phyloP scores from a whole-genome alignment of 2,113 vertebrate species.

The Hydrolagus affinis region DNA sequence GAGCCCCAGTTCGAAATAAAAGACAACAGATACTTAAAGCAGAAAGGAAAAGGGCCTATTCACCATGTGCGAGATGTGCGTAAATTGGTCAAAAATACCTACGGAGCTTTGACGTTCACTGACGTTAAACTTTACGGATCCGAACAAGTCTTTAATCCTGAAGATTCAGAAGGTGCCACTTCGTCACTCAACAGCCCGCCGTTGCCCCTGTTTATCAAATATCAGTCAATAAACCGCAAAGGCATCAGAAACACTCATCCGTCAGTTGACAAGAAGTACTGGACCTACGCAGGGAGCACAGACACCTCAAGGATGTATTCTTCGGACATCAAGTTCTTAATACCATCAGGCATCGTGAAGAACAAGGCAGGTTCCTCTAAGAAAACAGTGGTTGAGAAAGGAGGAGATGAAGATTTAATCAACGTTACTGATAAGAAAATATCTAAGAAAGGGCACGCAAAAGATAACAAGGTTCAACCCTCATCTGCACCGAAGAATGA shows the following conservation, averaged over 20 bases:
- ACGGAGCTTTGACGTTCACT: constrained; percentile 57
- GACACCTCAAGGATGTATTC: constrained; percentile 20
- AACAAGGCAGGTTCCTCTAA: background rate
- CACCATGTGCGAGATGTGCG: constrained; percentile 77
- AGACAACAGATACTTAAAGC: constrained; percentile 36
- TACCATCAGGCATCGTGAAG: background rate
- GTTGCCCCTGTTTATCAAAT: constrained; percentile 57
- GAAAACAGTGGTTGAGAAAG: background rate
- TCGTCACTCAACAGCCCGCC: background rate
- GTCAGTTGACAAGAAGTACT: constrained; percentile 23
- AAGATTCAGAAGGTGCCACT: background rate
- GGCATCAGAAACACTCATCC: constrained; percentile 40
- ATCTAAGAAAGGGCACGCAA: background rate
- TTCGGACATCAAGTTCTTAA: background rate
- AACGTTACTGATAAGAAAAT: background rate
- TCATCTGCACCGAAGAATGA: background rate
- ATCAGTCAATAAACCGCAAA: constrained; percentile 58
- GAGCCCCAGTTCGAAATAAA: constrained; percentile 37
- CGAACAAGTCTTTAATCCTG: background rate
- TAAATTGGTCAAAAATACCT: constrained; percentile 78
- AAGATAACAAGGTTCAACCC: background rate
- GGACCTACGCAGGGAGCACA: constrained; percentile 26
- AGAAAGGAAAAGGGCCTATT: constrained; percentile 48
- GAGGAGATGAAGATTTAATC: background rate
- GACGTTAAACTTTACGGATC: constrained; percentile 33